These are phyloP conservation scores for Anaspis maculata DNA, from an alignment of 2,888 invertebrate genomes.

Conservation along the genomic window DNA sequence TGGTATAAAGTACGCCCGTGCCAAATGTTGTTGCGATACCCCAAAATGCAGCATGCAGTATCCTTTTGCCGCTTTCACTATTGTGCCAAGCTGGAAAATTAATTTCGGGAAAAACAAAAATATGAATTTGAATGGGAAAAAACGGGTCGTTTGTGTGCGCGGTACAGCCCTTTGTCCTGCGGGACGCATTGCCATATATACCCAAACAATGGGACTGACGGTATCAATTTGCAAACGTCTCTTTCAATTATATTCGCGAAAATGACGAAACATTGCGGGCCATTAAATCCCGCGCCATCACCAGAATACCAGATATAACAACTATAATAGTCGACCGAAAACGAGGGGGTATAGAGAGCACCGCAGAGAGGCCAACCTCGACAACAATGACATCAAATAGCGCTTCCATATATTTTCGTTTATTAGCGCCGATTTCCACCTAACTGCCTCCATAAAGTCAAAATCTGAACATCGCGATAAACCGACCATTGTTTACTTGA, in stretches of 20 bases:
- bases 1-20: no score
- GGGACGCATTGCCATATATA: no score
- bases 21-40: no score
- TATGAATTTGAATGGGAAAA: no score
- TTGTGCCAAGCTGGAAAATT: no score
- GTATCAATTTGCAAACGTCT: slow-evolving; percentile 21
- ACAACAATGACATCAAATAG: slow-evolving; percentile 28
- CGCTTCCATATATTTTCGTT: slow-evolving; percentile 39
- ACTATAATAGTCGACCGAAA: slow-evolving; percentile 28
- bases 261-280: slow-evolving; percentile 31
- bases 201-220: no score
- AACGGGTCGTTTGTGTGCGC: no score
- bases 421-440: slow-evolving; percentile 42
- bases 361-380: background rate
- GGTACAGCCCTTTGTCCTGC: no score
- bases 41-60: no score
- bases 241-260: slow-evolving; percentile 33
- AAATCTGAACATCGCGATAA: slow-evolving; percentile 45
- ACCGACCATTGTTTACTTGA: slow-evolving; percentile 44
- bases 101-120: no score
- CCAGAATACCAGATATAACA: slow-evolving; percentile 32
- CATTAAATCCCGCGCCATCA: slow-evolving; percentile 36
- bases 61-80: no score
- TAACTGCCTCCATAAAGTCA: slow-evolving; percentile 40
- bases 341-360: slow-evolving; percentile 4